Evolutionary conservation across 92 coral and sea anemone genomes (phyloP), one percentile per base, ranked within the genome.

Genomic region (Actinernus sp.): DNA sequence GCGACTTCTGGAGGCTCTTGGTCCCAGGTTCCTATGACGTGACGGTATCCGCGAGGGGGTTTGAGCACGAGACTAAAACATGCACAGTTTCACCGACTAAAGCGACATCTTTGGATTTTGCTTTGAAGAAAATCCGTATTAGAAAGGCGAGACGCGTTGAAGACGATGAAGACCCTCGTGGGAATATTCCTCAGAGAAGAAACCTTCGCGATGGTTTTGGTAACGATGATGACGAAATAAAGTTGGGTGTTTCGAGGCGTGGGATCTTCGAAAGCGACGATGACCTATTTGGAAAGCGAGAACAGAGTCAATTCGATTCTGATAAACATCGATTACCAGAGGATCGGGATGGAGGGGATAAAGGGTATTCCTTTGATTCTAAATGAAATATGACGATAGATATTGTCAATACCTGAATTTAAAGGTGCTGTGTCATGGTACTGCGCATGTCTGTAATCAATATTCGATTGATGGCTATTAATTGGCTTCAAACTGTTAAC

Each of bases 21-120:
- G 99, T 95, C 6, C 97, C 99, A 80, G 99, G 99, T 23, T 92
- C 99, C 31, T 95, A 95, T 68, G 99, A 95, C 31, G 82, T 95
- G 18, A 87, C 97, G 6, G 99, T 87, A 37, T 79, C 92, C 48
- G 97, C 92, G 37, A 78, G 79, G 51, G 99, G 97, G 27, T 92
- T 71, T 72, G 99, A 95, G 53, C 95, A 73, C 52, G 92, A 87
- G 50, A 79, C 99, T 4, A 77, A 95, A 62, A 68, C 93, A 2
- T 44, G 75, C 26, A 95, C 93, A 17, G 97, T 95, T 13, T 41
- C 59, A 16, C 72, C 92, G 0, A 58, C 71, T 8, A 82, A 87
- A 18, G 85, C 95, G 12, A 88, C 92, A 7, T 55, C 73, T 4
- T 80, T 95, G 10, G 76, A 91, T 24, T 95, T 95, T 39, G 71